Evolutionary conservation across 2,113 vertebrate genomes (phyloP).

Genomic region (Orycteropus afer): DNA sequence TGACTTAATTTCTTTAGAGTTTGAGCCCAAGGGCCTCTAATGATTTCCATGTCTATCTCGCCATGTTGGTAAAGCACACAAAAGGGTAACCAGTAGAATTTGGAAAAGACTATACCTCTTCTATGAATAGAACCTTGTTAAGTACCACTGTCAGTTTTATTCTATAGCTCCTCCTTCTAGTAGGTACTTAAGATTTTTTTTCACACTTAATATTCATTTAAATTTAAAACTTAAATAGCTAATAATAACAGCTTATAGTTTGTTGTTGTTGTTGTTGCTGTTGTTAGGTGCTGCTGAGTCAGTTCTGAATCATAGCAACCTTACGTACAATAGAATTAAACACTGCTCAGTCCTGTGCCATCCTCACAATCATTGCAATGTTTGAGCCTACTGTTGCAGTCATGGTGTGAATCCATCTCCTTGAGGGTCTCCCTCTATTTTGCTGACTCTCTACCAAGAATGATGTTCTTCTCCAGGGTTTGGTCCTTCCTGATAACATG

Average conservation of each 20-base stretch:
- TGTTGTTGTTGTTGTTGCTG: too few species aligned
- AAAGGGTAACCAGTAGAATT: neutral
- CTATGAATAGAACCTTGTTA: slow-evolving; percentile 31
- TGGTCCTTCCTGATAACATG: too few species aligned
- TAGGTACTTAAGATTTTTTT: neutral
- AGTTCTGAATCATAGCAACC: too few species aligned
- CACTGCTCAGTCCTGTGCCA: too few species aligned
- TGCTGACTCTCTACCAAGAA: too few species aligned
- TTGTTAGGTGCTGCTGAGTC: too few species aligned
- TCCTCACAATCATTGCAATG: too few species aligned
- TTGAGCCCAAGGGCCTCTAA: slow-evolving; percentile 40
- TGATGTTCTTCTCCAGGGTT: too few species aligned
- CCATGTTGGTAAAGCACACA: neutral
- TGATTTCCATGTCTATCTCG: slow-evolving; percentile 19
- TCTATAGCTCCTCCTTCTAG: neutral
- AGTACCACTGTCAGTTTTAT: neutral
- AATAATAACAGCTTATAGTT: neutral
- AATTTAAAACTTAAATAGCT: neutral
- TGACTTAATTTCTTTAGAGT: slow-evolving; percentile 70
- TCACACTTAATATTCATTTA: neutral
- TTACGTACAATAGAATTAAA: too few species aligned
- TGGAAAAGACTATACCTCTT: neutral
- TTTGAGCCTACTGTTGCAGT: too few species aligned
- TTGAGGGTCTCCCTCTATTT: too few species aligned
- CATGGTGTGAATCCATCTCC: too few species aligned